These are phyloP conservation scores for Apis mellifera DNA, from an alignment of 1,140 invertebrate species.

Conservation along the genomic window Amel_HAv3.1 CM009935.2:10083001-10083500, in stretches of 20 bases:
- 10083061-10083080: neutral
- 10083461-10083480: neutral
- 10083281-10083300: too few species aligned
- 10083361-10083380: neutral
- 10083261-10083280: too few species aligned
- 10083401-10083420: too few species aligned
- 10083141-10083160: conserved; percentile 41
- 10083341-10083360: too few species aligned
- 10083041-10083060: conserved; percentile 31
- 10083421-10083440: neutral
- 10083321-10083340: too few species aligned
- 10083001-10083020: neutral
- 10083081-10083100: conserved; percentile 4
- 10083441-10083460: neutral
- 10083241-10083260: too few species aligned
- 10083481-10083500: neutral
- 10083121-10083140: conserved; percentile 13
- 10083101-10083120: neutral
- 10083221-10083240: neutral
- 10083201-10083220: neutral
- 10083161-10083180: neutral
- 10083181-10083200: neutral
- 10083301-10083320: too few species aligned
- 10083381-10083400: too few species aligned
- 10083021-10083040: conserved; percentile 21